Evolutionary conservation across 2,113 vertebrate genomes (phyloP).

Genomic region (Pipa parva): DNA sequence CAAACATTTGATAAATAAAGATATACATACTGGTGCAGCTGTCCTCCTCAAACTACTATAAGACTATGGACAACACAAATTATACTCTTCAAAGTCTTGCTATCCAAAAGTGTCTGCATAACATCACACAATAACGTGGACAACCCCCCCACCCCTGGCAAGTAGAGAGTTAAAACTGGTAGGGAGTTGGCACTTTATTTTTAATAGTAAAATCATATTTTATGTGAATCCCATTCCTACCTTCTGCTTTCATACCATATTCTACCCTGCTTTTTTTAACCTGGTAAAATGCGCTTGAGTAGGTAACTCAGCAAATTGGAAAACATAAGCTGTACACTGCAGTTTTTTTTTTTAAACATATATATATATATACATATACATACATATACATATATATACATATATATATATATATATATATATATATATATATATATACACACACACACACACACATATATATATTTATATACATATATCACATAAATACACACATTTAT

Average conservation of each 20-base stretch:
- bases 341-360: slow-evolving; percentile 56
- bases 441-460: too few relatives aligned
- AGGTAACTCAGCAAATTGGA: slow-evolving; percentile 43
- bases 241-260: too few relatives aligned
- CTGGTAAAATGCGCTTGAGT: slow-evolving; percentile 44
- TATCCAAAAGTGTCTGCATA: background rate
- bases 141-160: background rate
- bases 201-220: too few relatives aligned
- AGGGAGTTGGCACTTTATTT: too few relatives aligned
- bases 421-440: too few relatives aligned
- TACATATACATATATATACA: too few relatives aligned
- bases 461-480: too few relatives aligned
- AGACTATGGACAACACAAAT: slow-evolving; percentile 15
- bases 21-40: background rate
- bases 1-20: too few relatives aligned
- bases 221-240: too few relatives aligned
- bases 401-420: too few relatives aligned
- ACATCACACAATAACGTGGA: background rate
- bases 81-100: slow-evolving; percentile 7
- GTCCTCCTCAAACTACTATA: background rate
- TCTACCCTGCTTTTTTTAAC: slow-evolving; percentile 37
- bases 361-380: too few relatives aligned
- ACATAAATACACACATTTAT: too few relatives aligned
- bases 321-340: slow-evolving; percentile 61
- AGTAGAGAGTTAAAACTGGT: background rate